Evolutionary conservation across 1,140 invertebrate species (phyloP).

Genomic region (Sitophilus oryzae): DNA sequence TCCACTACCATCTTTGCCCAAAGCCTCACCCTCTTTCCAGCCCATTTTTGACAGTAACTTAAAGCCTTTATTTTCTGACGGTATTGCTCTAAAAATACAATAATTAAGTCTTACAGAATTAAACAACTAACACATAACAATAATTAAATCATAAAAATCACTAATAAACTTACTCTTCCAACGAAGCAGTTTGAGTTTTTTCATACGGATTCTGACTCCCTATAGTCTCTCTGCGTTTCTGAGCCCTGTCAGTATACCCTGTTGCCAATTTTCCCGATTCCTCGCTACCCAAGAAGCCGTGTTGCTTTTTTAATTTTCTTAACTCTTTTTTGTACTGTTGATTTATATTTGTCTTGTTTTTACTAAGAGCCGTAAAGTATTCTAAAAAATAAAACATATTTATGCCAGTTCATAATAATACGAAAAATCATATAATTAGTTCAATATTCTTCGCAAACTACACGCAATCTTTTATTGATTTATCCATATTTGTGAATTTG

Average conservation of each 20-base stretch:
- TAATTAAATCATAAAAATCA: not conserved
- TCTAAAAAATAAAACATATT: not conserved
- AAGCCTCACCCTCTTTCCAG: conserved; percentile 78
- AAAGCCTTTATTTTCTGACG: conserved; percentile 79
- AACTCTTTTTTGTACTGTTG: conserved; percentile 65
- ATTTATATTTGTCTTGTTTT: conserved; percentile 32
- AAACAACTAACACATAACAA: not conserved
- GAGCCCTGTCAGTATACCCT: conserved; percentile 74
- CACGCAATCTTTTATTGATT: too few species aligned
- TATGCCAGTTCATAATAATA: not conserved
- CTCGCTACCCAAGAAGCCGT: conserved; percentile 59
- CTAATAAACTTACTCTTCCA: conserved; percentile 62
- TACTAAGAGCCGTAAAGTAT: not conserved
- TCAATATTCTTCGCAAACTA: too few species aligned
- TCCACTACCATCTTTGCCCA: conserved; percentile 71
- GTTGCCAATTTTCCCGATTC: conserved; percentile 34
- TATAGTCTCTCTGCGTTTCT: conserved; percentile 62
- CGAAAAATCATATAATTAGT: too few species aligned
- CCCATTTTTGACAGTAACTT: conserved; percentile 86
- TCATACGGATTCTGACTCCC: conserved; percentile 77
- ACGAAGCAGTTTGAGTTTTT: conserved; percentile 73
- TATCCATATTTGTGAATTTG: too few species aligned
- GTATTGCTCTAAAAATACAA: conserved; percentile 57
- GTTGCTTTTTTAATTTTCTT: conserved; percentile 74
- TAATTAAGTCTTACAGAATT: not conserved